Evolutionary conservation across 2,113 vertebrate species (phyloP).

Genomic region (crab-eating macaque (Macaca fascicularis)): DNA sequence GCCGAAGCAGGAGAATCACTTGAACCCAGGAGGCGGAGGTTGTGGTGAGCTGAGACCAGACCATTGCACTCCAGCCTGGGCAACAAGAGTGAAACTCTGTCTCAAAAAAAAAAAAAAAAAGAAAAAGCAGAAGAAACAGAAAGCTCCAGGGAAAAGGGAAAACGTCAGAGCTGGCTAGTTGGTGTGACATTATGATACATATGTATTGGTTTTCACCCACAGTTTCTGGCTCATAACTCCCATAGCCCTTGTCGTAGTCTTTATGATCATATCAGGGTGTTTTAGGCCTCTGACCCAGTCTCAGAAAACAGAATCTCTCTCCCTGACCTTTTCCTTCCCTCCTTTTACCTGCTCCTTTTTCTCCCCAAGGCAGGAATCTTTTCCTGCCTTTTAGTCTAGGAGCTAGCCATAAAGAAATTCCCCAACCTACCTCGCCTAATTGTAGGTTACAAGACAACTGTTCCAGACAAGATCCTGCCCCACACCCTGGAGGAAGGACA

Average conservation of each 20-base stretch:
- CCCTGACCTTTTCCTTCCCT: background rate
- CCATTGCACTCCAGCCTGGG: no score
- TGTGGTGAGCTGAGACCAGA: no score
- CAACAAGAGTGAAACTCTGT: no score
- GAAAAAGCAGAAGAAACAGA: background rate
- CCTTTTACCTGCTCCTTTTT: background rate
- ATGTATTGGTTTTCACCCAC: background rate
- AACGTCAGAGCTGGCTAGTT: background rate
- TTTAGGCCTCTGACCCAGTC: background rate
- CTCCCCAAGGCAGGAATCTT: background rate
- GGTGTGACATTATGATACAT: background rate
- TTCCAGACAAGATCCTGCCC: background rate
- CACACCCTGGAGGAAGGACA: background rate
- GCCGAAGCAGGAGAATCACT: no score
- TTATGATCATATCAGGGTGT: background rate
- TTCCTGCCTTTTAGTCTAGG: background rate
- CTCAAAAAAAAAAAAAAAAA: no score
- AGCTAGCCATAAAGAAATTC: background rate
- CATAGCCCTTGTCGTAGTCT: background rate
- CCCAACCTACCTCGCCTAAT: background rate
- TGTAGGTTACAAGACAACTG: background rate
- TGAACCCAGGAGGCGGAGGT: no score
- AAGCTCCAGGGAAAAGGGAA: background rate
- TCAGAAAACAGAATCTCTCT: background rate
- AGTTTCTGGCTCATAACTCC: background rate